phyloP scores from a whole-genome alignment of 2,113 vertebrate species.

The Podarcis muralis region DNA sequence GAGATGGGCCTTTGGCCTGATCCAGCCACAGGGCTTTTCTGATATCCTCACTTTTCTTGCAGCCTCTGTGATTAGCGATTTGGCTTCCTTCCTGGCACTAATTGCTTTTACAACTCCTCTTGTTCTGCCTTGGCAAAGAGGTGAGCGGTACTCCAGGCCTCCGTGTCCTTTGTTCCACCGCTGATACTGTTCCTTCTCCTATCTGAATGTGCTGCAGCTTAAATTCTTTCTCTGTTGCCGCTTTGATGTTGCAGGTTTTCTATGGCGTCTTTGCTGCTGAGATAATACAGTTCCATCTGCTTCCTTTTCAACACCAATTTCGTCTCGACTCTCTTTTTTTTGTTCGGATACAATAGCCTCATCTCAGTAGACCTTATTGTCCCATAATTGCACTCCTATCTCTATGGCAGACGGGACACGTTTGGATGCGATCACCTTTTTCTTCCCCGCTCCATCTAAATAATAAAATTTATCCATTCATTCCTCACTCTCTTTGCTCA shows the following conservation, averaged over 20 bases:
- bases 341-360: slow-evolving; percentile 11
- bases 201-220: not conserved
- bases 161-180: not conserved
- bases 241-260: slow-evolving; percentile 30
- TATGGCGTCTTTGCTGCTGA: not conserved
- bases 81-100: not conserved
- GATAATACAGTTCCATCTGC: slow-evolving; percentile 18
- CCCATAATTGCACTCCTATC: slow-evolving; percentile 34
- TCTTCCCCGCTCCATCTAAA: slow-evolving; percentile 7
- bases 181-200: not conserved
- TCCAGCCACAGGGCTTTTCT: too few relatives aligned
- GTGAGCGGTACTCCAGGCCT: not conserved
- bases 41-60: not conserved
- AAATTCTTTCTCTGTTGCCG: not conserved
- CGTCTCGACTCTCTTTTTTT: not conserved
- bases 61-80: not conserved
- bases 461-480: slow-evolving; percentile 29
- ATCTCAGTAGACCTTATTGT: not conserved
- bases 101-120: not conserved
- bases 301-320: not conserved
- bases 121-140: not conserved
- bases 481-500: slow-evolving; percentile 8
- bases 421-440: slow-evolving; percentile 34
- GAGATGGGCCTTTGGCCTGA: too few relatives aligned
- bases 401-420: slow-evolving; percentile 14